Evolutionary conservation across 1,140 invertebrate species (phyloP).

Genomic region (Caenorhabditis tropicalis): DNA sequence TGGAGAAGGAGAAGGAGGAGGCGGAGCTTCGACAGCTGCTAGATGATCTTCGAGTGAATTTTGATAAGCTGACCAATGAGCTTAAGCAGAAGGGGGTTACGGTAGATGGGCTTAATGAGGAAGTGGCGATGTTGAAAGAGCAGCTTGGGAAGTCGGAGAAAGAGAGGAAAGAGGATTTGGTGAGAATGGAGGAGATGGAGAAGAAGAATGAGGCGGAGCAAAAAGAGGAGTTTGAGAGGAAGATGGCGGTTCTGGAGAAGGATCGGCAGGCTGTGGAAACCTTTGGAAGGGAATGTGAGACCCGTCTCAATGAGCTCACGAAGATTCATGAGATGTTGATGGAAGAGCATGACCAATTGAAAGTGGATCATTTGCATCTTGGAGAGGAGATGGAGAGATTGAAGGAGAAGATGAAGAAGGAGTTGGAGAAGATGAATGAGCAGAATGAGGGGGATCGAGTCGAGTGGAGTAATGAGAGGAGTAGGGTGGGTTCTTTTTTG

Average conservation of each 20-base stretch:
- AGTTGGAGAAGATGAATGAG: conserved; percentile 34
- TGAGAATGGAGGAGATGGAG: conserved; percentile 31
- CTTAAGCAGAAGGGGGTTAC: conserved; percentile 37
- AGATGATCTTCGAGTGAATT: conserved; percentile 22
- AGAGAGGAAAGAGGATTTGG: conserved; percentile 29
- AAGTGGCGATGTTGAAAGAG: conserved; percentile 17
- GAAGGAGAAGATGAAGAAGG: conserved; percentile 36
- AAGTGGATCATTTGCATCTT: not conserved
- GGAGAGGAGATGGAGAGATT: conserved; percentile 30
- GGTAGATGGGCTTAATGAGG: conserved; percentile 33
- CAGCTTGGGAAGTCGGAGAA: conserved; percentile 21
- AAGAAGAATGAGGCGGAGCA: conserved; percentile 39
- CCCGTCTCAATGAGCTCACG: conserved; percentile 25
- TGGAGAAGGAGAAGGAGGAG: conserved; percentile 20
- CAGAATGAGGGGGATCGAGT: conserved; percentile 46
- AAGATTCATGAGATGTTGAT: conserved; percentile 49
- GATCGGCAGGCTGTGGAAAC: conserved; percentile 6
- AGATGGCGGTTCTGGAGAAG: conserved; percentile 6
- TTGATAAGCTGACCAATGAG: conserved; percentile 39
- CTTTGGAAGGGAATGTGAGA: not conserved
- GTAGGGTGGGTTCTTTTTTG: not conserved
- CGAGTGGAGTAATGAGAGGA: conserved; percentile 51
- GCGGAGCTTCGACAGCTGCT: not conserved
- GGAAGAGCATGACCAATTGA: conserved; percentile 42
- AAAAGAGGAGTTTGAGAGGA: conserved; percentile 32